phyloP scores from a whole-genome alignment of 1,140 invertebrate genomes.

The Lepidurus apus region DNA sequence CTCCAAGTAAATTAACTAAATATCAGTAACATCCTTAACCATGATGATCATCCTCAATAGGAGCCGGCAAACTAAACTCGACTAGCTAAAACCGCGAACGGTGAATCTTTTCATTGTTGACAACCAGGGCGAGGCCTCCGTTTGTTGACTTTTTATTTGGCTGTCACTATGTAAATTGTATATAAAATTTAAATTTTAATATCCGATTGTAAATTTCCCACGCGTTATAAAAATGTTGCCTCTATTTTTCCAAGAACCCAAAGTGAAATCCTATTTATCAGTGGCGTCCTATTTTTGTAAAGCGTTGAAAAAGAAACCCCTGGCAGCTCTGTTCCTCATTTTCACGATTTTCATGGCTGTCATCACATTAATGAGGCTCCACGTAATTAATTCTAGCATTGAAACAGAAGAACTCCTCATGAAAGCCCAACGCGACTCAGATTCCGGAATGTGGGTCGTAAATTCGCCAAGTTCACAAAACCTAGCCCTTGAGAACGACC shows the following conservation, averaged over 20 bases:
- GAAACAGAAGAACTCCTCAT: conserved; percentile 22
- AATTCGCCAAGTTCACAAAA: conserved; percentile 19
- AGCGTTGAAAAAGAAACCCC: conserved; percentile 19
- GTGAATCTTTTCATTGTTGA: no score
- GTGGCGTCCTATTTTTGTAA: not conserved
- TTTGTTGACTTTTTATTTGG: no score
- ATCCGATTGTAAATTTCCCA: no score
- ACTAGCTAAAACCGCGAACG: no score
- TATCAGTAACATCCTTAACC: no score
- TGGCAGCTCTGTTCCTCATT: conserved; percentile 10
- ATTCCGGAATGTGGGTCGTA: conserved; percentile 12
- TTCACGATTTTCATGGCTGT: conserved; percentile 22
- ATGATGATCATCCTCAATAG: no score
- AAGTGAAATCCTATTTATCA: not conserved
- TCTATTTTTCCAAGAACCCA: not conserved
- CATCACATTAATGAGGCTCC: conserved; percentile 16
- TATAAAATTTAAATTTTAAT: no score
- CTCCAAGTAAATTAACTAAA: no score
- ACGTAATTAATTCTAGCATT: not conserved
- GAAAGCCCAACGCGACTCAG: conserved; percentile 2
- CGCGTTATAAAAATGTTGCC: not conserved
- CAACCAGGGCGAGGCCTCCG: no score
- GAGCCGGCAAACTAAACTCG: no score
- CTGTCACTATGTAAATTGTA: no score
- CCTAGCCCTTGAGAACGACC: not conserved